Base-by-base conservation (phyloP, 2,113 vertebrate genomes). In the Centrocercus urophasianus region DNA sequence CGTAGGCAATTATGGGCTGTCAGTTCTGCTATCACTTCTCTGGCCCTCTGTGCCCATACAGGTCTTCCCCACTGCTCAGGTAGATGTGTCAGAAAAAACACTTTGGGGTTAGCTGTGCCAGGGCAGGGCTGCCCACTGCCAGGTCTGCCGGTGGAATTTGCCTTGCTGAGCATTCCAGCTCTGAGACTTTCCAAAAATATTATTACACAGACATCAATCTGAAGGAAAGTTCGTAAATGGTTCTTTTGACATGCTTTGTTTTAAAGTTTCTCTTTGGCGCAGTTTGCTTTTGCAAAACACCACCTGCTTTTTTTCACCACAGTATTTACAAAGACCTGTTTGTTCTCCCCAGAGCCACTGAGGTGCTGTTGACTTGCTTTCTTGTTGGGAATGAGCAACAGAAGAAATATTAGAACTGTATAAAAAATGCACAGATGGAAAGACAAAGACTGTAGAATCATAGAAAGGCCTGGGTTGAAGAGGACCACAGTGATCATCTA, bases 21-120 rank as follows among this genome's bases (percentile, higher is more conserved):
- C 19, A 4, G 17, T 11, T 40, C 47, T 45, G 72, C 4, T 0
- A 0, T 15, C 2, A 28, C 36, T 54, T 47, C 47, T 47, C 47
- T 47, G 47, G 47, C 47, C 47, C 47, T 47, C 21, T 47, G 47
- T 47, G 47, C 47, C 47, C 47, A 47, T 21, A 7, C 13, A 1
- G 1, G 9, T 17, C 19, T 11, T 54, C 8, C 15, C 21, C 61
- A 5, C 0, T 0, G 79, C 47, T 20, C 5, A 50, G 32, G 15
- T 34, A n/a, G 38, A 63, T 25, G 40, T 22, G 38, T 73, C 16
- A 10, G 50, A 7, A 45, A n/a, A 34, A 10, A 20, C 9, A 8
- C 47, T 52, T 59, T 17, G 42, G 48, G 77, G 48, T 78, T n/a
- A 30, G 28, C 40, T 67, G 57, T 36, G 52, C 15, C 21, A 83